A percentile compares a stretch with the other conserved stretches of the same genome.
These are phyloP conservation scores for Metridium senile DNA, from an alignment of 92 coral and sea anemone species.

Conservation along the genomic window DNA sequence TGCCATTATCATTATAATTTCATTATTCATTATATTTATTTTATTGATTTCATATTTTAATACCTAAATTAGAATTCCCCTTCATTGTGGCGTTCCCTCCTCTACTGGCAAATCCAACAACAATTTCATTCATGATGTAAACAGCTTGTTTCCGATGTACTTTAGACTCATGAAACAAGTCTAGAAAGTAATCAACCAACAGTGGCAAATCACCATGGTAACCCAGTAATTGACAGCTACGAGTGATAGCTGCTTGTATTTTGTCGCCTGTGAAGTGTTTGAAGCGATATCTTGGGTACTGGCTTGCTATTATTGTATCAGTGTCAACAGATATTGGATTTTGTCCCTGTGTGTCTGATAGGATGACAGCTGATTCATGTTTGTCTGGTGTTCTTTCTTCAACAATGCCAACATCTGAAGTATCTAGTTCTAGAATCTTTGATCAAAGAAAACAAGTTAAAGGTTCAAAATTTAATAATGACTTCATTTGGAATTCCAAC, in stretches of 20 bases:
- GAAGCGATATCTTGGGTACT: slow-evolving; percentile 79
- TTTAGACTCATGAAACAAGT: slow-evolving; percentile 81
- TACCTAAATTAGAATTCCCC: too few relatives aligned
- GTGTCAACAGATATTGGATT: slow-evolving; percentile 62
- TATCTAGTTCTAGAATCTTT: slow-evolving; percentile 87
- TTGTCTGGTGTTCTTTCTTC: slow-evolving; percentile 76
- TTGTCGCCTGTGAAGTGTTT: slow-evolving; percentile 85
- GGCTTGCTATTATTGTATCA: slow-evolving; percentile 42
- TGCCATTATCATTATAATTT: too few relatives aligned
- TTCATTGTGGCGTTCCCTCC: neutral
- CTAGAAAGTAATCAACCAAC: slow-evolving; percentile 85
- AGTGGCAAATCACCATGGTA: slow-evolving; percentile 76
- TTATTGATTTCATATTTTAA: too few relatives aligned
- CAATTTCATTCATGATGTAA: slow-evolving; percentile 76
- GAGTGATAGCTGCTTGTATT: slow-evolving; percentile 57
- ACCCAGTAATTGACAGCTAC: slow-evolving; percentile 79
- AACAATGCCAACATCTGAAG: slow-evolving; percentile 87
- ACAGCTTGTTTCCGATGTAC: slow-evolving; percentile 83
- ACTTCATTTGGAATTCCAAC: too few relatives aligned
- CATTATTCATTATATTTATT: too few relatives aligned
- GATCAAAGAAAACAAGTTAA: slow-evolving; percentile 15
- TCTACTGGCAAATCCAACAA: slow-evolving; percentile 48
- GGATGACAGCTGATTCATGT: slow-evolving; percentile 59
- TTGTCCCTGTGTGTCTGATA: slow-evolving; percentile 61
- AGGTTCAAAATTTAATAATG: too few relatives aligned